phyloP scores from a whole-genome alignment of 2,888 invertebrate genomes.

The Bellardia pandia region DNA sequence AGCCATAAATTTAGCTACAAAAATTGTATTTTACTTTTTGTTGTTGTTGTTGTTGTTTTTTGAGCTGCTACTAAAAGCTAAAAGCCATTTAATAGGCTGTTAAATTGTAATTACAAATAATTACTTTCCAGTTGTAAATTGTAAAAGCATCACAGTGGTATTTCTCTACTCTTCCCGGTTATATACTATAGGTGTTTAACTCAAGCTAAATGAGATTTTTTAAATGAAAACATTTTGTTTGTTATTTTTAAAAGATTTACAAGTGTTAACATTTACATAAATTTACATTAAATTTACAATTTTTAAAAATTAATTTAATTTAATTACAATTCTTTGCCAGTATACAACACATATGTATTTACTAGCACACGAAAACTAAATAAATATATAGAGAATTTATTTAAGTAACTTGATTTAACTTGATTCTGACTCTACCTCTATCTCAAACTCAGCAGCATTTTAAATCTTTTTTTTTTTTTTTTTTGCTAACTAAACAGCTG shows the following conservation, averaged over 20 bases:
- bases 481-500: conserved; percentile 23
- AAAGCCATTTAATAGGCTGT: conserved; percentile 71
- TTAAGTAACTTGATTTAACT: conserved; percentile 18
- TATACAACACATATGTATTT: not conserved
- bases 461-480: not conserved
- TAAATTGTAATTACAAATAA: conserved; percentile 69
- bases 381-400: conserved; percentile 25
- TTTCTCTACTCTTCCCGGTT: not conserved
- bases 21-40: not conserved
- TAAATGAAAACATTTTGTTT: conserved; percentile 51
- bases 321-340: conserved; percentile 53
- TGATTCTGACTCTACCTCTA: no score
- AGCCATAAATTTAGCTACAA: not conserved
- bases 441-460: not conserved
- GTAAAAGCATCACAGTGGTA: not conserved
- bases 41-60: not conserved
- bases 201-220: not conserved
- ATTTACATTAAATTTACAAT: conserved; percentile 67
- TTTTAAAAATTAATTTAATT: conserved; percentile 71
- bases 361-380: conserved; percentile 7
- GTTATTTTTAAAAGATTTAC: conserved; percentile 30
- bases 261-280: conserved; percentile 71
- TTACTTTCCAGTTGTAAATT: conserved; percentile 47
- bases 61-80: conserved; percentile 45
- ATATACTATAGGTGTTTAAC: not conserved